Conservation (phyloP, 2,797 vertebrate species). For the Chiloscyllium punctatum region DNA sequence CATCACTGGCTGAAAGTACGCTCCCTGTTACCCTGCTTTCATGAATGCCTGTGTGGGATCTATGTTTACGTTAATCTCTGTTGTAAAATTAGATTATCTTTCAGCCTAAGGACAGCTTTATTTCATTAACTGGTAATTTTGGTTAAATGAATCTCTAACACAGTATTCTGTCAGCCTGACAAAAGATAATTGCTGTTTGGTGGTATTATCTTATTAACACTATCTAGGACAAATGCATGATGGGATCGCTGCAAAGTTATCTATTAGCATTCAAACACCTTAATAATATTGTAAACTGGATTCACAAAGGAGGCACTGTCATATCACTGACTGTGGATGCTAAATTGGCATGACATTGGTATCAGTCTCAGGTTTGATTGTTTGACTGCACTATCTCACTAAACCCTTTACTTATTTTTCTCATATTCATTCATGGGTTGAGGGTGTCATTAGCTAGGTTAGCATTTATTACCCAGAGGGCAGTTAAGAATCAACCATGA, state of each 20-base stretch:
- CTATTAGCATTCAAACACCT: slow-evolving; percentile 20
- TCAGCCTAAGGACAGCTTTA: slow-evolving; percentile 25
- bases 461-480: no score
- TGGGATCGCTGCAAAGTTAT: background rate
- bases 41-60: background rate
- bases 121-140: slow-evolving; percentile 36
- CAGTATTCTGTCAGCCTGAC: slow-evolving; percentile 36
- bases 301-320: slow-evolving; percentile 21
- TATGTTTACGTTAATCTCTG: background rate
- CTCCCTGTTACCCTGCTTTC: background rate
- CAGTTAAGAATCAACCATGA: no score
- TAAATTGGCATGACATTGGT: slow-evolving; percentile 18
- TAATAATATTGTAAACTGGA: slow-evolving; percentile 28
- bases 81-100: slow-evolving; percentile 25
- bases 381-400: background rate
- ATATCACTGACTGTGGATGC: slow-evolving; percentile 9
- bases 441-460: no score
- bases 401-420: background rate
- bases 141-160: slow-evolving; percentile 34
- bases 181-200: slow-evolving; percentile 36
- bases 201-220: slow-evolving; percentile 31
- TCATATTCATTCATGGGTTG: background rate
- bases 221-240: background rate
- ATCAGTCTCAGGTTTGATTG: background rate
- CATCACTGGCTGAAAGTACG: no score